Conservation (phyloP, 1,140 invertebrate species). For the Venturia canescens region DNA sequence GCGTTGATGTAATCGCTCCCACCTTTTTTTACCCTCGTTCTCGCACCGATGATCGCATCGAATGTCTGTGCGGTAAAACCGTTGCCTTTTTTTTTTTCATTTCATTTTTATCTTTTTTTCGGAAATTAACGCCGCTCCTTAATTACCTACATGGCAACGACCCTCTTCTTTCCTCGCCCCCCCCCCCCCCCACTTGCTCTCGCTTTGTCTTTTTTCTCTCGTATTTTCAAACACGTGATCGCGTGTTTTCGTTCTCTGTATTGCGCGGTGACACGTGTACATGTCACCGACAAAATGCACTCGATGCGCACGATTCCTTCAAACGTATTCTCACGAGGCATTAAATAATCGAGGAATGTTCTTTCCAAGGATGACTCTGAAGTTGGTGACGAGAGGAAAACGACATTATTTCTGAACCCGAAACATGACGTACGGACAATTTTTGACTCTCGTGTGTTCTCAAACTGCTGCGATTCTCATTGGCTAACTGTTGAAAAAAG, state of each 20-base stretch:
- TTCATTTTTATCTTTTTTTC: constrained; percentile 46
- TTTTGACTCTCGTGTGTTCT: not conserved
- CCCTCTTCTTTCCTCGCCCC: constrained; percentile 1
- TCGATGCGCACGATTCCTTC: not conserved
- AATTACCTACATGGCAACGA: constrained; percentile 43
- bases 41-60: constrained; percentile 32
- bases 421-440: too few relatives aligned
- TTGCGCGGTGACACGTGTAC: not conserved
- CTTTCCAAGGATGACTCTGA: constrained; percentile 14
- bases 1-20: constrained; percentile 51
- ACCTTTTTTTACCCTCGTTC: constrained; percentile 34
- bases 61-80: constrained; percentile 10
- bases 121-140: constrained; percentile 53
- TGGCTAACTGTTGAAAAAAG: too few relatives aligned
- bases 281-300: constrained; percentile 6
- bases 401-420: not conserved
- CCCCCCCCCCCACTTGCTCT: constrained; percentile 7
- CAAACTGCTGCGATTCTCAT: not conserved
- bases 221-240: constrained; percentile 5
- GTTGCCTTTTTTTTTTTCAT: constrained; percentile 20
- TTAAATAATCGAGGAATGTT: constrained; percentile 9
- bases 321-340: not conserved
- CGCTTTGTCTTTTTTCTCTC: not conserved
- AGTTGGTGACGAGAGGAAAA: not conserved
- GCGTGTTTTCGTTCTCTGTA: constrained; percentile 3